Percentiles rank a stretch among this genome's conserved stretches.
Conservation (phyloP, 2,888 invertebrate species). For the Coecobrya sp. region DNA sequence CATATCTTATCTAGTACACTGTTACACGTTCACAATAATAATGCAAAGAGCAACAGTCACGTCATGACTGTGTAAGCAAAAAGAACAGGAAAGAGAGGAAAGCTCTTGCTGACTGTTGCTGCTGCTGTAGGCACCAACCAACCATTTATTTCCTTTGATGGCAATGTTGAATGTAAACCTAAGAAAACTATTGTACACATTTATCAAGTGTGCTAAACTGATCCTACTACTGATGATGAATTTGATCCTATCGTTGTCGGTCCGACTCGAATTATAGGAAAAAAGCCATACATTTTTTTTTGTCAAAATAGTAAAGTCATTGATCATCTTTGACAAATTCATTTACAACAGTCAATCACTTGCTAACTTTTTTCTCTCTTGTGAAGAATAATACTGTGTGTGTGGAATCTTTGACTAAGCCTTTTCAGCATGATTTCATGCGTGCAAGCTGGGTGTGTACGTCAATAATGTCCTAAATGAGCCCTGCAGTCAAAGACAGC, state of each 20-base stretch:
- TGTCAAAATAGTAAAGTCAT: constrained; percentile 67
- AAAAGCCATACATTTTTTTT: constrained; percentile 36
- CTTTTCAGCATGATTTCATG: constrained; percentile 49
- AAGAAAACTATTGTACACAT: background rate
- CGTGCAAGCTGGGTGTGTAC: constrained; percentile 42
- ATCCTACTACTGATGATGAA: background rate
- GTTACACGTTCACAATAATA: constrained; percentile 46
- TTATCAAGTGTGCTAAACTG: constrained; percentile 17
- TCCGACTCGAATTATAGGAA: constrained; percentile 14
- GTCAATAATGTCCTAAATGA: constrained; percentile 49
- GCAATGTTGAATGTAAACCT: constrained; percentile 15
- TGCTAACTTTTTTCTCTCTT: constrained; percentile 30
- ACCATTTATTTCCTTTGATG: constrained; percentile 16
- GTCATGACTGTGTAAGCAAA: constrained; percentile 46
- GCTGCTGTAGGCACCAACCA: background rate
- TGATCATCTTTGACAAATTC: constrained; percentile 85
- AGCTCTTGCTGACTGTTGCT: background rate
- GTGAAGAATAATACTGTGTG: constrained; percentile 15
- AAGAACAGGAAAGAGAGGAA: background rate
- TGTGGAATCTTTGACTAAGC: constrained; percentile 24
- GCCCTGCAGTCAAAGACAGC: constrained; percentile 37
- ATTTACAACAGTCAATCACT: constrained; percentile 81
- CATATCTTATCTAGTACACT: constrained; percentile 46
- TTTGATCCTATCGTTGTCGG: background rate
- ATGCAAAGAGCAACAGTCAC: constrained; percentile 69